A percentile compares a stretch with the other conserved stretches of the same genome.
Conservation (phyloP, 2,888 invertebrate species). For the Glyphotaelius pellucidus region DNA sequence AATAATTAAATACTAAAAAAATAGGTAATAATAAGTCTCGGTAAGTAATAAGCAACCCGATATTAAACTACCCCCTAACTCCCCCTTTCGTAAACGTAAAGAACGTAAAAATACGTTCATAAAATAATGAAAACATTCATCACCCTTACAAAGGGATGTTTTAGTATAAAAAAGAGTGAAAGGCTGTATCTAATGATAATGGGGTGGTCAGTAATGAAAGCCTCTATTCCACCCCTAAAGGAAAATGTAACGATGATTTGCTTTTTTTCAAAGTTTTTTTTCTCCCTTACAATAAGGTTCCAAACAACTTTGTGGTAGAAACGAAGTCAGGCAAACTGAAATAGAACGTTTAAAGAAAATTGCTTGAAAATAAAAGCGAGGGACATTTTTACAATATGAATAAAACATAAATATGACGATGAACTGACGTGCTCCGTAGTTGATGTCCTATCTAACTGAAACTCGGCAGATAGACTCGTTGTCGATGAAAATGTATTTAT, state of each 20-base stretch:
- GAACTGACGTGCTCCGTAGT: no score
- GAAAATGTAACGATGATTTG: slow-evolving; percentile 43
- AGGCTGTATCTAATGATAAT: slow-evolving; percentile 48
- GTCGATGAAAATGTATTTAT: no score
- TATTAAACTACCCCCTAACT: not conserved
- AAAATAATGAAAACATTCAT: slow-evolving; percentile 45
- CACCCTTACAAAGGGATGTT: slow-evolving; percentile 43
- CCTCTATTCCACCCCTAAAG: slow-evolving; percentile 18
- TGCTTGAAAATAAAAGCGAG: not conserved
- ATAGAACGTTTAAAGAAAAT: not conserved
- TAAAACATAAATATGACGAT: no score
- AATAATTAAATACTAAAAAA: not conserved
- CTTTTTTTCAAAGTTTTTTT: slow-evolving; percentile 9
- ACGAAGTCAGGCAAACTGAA: not conserved
- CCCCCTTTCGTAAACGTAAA: not conserved
- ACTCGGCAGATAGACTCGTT: no score
- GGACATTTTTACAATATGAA: not conserved
- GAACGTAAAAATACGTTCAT: slow-evolving; percentile 22
- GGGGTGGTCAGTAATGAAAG: slow-evolving; percentile 46
- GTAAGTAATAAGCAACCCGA: not conserved
- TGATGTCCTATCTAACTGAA: no score
- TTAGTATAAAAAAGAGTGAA: slow-evolving; percentile 47
- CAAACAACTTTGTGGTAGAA: not conserved
- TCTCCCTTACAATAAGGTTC: not conserved
- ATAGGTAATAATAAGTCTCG: no score